Percentiles rank a stretch among this genome's conserved stretches.
Evolutionary conservation across 1,140 invertebrate genomes (phyloP).

Genomic region (Apocrypta bakeri): DNA sequence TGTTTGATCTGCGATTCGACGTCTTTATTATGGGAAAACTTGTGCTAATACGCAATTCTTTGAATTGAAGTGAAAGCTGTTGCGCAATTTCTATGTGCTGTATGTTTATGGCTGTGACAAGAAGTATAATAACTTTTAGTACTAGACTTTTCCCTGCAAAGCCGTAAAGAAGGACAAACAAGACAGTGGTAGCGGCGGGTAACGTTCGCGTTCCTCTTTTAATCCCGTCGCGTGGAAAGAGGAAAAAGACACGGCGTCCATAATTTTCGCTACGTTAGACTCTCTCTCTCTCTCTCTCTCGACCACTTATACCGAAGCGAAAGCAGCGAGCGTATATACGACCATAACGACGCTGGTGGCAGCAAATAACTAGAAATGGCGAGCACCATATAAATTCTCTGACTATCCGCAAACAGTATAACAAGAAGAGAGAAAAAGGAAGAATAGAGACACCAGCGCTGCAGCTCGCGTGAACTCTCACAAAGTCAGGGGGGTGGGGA

Average conservation of each 20-base stretch:
- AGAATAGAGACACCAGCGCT: background rate
- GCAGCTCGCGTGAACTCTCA: background rate
- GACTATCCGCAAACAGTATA: background rate
- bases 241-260: background rate
- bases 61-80: too few species aligned
- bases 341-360: background rate
- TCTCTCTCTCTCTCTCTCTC: background rate
- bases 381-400: background rate
- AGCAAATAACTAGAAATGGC: slow-evolving; percentile 10
- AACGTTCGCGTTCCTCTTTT: background rate
- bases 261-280: background rate
- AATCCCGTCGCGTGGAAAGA: background rate
- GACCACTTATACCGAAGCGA: slow-evolving; percentile 12
- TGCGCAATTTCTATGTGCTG: too few species aligned
- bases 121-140: background rate
- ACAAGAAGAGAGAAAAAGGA: slow-evolving; percentile 4
- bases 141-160: background rate
- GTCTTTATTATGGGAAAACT: too few species aligned
- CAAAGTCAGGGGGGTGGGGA: too few species aligned
- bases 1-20: background rate
- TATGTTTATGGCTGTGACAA: background rate
- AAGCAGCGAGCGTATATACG: background rate
- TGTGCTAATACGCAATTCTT: too few species aligned
- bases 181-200: background rate
- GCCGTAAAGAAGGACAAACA: background rate